A percentile compares a stretch with the other conserved stretches of the same genome.
Conservation (phyloP, 2,113 vertebrate genomes). For the Prunella fulvescens region DNA sequence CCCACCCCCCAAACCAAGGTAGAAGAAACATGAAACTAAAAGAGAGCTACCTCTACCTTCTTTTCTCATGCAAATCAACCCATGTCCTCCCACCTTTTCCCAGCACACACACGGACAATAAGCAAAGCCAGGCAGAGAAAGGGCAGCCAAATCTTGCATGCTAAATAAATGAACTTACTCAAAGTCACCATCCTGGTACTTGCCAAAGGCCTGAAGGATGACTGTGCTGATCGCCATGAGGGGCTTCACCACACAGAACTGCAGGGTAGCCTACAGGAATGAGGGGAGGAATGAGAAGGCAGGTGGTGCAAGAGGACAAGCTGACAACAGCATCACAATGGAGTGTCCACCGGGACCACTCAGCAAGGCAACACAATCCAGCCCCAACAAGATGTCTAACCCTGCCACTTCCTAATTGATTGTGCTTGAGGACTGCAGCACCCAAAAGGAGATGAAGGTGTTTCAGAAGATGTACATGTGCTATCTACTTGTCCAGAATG, state of each 20-base stretch:
- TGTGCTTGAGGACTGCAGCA: neutral
- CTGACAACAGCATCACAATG: neutral
- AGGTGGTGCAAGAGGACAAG: neutral
- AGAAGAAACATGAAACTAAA: neutral
- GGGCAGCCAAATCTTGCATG: neutral
- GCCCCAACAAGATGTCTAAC: neutral
- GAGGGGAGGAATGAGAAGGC: neutral
- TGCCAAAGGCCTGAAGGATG: slow-evolving; percentile 90
- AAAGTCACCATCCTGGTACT: slow-evolving; percentile 95
- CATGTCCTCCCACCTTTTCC: neutral
- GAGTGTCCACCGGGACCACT: neutral
- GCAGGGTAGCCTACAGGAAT: slow-evolving; percentile 84
- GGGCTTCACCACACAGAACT: slow-evolving; percentile 96
- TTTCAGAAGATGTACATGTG: neutral
- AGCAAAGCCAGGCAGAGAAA: neutral
- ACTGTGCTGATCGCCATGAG: slow-evolving; percentile 93
- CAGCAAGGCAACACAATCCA: neutral
- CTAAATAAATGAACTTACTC: slow-evolving; percentile 77
- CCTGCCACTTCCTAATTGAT: accelerated
- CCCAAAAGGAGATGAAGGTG: neutral
- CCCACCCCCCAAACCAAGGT: neutral
- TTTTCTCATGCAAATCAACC: neutral
- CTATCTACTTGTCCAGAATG: neutral
- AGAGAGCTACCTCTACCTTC: neutral
- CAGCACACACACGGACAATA: neutral